Evolutionary conservation across 2,888 invertebrate species (phyloP), one percentile per base, ranked within the genome.

Genomic region (Acanthosepion esculentum): DNA sequence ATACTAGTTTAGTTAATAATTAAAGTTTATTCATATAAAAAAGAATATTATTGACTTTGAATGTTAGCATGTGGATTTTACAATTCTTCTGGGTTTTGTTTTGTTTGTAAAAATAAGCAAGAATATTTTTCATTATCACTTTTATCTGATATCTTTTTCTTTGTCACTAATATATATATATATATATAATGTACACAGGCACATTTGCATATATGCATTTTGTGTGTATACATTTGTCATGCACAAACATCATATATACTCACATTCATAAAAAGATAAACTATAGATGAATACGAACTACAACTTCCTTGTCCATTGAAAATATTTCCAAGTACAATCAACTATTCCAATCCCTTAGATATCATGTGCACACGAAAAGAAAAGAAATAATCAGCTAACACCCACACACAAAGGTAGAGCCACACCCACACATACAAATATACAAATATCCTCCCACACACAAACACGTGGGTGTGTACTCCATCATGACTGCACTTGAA

Each of bases 401-500:
- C 78, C 78, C 78, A 78, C 78, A 78, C 78, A 78, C 15, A 12
- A 78, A 15, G 18, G 12, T n/a, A n/a, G 7, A 10, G n/a, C 15
- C 10, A 78, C 78, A 78, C 78, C 78, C 78, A 78, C 78, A n/a
- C n/a, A 78, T 78, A 78, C n/a, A 8, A 78, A 78, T n/a, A 78
- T 78, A 78, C n/a, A 78, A 78, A 78, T 78, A 78, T 33, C 78
- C 78, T 78, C 78, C 78, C n/a, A 78, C 78, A n/a, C n/a, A n/a
- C n/a, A 33, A 8, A 33, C 78, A 78, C n/a, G 78, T 78, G n/a
- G n/a, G 78, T 78, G 78, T 10, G 12, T n/a, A n/a, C n/a, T 15
- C 15, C 18, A 78, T 29, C n/a, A 78, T n/a, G 3, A n/a, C n/a
- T 78, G n/a, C n/a, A 78, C n/a, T n/a, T 33, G 5, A 33, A 1